phyloP scores from a whole-genome alignment of 2,888 invertebrate species.

The Idaea straminata region DNA sequence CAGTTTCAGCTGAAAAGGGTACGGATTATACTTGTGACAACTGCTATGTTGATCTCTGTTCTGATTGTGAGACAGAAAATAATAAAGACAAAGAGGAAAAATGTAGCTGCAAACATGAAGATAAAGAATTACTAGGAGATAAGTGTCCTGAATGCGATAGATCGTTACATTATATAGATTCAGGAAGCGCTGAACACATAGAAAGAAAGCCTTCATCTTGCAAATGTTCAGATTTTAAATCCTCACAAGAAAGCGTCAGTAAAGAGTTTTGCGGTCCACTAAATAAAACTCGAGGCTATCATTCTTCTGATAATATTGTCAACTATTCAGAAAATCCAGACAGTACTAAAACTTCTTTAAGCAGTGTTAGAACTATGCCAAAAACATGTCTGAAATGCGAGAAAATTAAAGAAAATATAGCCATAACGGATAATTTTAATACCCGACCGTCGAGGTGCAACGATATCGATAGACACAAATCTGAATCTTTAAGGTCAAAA shows the following conservation, averaged over 20 bases:
- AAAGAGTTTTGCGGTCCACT: conserved; percentile 59
- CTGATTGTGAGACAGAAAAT: conserved; percentile 66
- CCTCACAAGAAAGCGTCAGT: conserved; percentile 71
- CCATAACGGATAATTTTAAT: conserved; percentile 56
- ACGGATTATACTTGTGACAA: conserved; percentile 69
- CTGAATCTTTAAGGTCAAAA: conserved; percentile 72
- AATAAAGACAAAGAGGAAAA: conserved; percentile 57
- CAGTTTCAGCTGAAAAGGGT: conserved; percentile 66
- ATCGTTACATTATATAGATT: conserved; percentile 66
- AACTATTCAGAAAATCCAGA: conserved; percentile 59
- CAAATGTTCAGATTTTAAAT: conserved; percentile 71
- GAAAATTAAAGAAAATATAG: conserved; percentile 76
- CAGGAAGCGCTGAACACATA: conserved; percentile 63
- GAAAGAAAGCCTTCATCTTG: conserved; percentile 59
- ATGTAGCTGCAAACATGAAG: conserved; percentile 52
- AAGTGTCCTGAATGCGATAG: conserved; percentile 71
- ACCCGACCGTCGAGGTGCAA: conserved; percentile 62
- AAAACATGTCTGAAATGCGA: conserved; percentile 74
- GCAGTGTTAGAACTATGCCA: conserved; percentile 57
- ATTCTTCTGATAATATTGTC: conserved; percentile 71
- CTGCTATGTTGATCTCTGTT: conserved; percentile 69
- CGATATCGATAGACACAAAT: conserved; percentile 56
- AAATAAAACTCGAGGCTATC: conserved; percentile 68
- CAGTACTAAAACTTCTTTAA: conserved; percentile 56
- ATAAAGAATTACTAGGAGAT: conserved; percentile 44